Percentiles rank a stretch among this genome's conserved stretches.
Conservation (phyloP, 2,888 invertebrate species). For the Hemithea aestivaria region DNA sequence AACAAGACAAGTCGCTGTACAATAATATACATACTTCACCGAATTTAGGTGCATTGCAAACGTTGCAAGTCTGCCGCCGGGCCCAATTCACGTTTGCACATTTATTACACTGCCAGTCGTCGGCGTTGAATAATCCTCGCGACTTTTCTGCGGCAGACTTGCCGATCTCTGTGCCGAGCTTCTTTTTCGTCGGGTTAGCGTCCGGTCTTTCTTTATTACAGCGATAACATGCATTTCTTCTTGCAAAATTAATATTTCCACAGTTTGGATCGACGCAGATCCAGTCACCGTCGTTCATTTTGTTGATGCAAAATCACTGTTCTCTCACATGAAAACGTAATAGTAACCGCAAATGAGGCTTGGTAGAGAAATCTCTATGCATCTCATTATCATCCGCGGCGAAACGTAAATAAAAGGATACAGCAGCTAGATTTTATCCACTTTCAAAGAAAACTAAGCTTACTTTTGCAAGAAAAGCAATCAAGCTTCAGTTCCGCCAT, state of each 20-base stretch:
- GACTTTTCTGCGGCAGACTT: slow-evolving; percentile 99
- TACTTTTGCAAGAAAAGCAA: slow-evolving; percentile 71
- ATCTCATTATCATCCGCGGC: slow-evolving; percentile 31
- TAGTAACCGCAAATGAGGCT: slow-evolving; percentile 27
- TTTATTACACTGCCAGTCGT: slow-evolving; percentile 99
- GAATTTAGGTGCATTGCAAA: slow-evolving; percentile 99
- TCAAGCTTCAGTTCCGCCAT: slow-evolving; percentile 61
- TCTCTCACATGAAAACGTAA: slow-evolving; percentile 37
- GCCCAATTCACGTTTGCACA: slow-evolving; percentile 99
- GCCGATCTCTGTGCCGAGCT: slow-evolving; percentile 97
- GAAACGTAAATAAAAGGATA: slow-evolving; percentile 63
- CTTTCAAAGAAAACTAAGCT: slow-evolving; percentile 72
- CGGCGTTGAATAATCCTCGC: slow-evolving; percentile 96
- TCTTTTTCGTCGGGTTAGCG: slow-evolving; percentile 81
- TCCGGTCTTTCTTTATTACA: slow-evolving; percentile 87
- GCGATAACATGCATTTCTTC: slow-evolving; percentile 93
- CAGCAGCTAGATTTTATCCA: slow-evolving; percentile 47
- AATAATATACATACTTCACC: slow-evolving; percentile 91
- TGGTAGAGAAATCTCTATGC: slow-evolving; percentile 32
- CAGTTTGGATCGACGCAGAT: slow-evolving; percentile 85
- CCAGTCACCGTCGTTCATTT: slow-evolving; percentile 82
- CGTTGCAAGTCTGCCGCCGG: slow-evolving; percentile 95
- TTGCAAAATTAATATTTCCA: slow-evolving; percentile 96
- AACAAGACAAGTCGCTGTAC: too few species aligned
- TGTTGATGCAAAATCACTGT: slow-evolving; percentile 35